Evolutionary conservation across 2,888 invertebrate genomes (phyloP).

Genomic region (Lepidocyrtinus sp.): DNA sequence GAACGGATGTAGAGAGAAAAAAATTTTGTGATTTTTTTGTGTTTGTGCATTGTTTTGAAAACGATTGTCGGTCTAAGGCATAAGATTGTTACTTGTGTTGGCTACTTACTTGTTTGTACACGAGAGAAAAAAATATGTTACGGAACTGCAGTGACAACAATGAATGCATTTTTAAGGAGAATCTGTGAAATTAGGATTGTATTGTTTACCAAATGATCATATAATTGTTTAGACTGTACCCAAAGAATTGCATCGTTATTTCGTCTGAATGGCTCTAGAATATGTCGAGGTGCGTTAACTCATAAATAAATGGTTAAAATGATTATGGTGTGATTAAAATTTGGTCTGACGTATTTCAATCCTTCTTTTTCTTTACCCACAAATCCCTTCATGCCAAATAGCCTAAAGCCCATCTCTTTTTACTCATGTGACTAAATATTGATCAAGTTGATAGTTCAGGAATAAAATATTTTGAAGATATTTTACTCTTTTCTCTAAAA

Average conservation of each 20-base stretch:
- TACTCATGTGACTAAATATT: no score
- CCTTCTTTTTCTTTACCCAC: no score
- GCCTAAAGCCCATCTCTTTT: no score
- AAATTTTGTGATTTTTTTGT: neutral
- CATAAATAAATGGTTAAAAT: no score
- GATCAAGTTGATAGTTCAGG: no score
- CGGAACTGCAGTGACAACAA: constrained; percentile 4
- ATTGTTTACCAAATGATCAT: neutral
- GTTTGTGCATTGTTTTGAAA: neutral
- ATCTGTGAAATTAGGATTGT: constrained; percentile 3
- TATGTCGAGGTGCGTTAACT: neutral
- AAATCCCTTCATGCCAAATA: no score
- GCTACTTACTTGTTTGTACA: neutral
- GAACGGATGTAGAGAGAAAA: constrained; percentile 31
- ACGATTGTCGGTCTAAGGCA: neutral
- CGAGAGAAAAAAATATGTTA: neutral
- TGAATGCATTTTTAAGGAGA: neutral
- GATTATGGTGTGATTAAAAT: neutral
- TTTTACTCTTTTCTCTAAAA: constrained; percentile 35
- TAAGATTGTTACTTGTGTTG: neutral
- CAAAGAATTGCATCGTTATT: neutral
- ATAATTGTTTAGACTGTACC: neutral
- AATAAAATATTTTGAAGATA: no score
- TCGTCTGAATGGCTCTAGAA: neutral
- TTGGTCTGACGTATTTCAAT: constrained; percentile 11